phyloP scores from a whole-genome alignment of 2,113 vertebrate genomes.

The Pitta sordida region DNA sequence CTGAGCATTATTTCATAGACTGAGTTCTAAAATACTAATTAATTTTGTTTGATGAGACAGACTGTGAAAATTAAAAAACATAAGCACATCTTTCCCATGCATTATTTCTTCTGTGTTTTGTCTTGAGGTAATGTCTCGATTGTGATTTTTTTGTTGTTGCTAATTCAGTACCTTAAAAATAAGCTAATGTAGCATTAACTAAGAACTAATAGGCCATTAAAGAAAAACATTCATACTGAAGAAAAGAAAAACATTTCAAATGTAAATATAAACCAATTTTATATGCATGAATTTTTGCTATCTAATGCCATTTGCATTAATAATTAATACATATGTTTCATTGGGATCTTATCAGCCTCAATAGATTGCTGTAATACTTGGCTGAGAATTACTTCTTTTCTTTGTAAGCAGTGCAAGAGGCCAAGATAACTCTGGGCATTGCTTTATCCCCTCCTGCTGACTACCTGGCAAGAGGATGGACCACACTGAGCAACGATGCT shows the following conservation, averaged over 20 bases:
- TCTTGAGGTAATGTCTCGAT: conserved; percentile 15
- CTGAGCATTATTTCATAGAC: not conserved
- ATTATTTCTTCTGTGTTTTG: not conserved
- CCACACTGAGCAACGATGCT: not conserved
- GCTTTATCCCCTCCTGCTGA: not conserved
- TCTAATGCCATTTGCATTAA: conserved; percentile 35
- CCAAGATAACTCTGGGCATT: not conserved
- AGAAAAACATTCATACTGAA: not conserved
- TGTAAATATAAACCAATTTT: conserved; percentile 22
- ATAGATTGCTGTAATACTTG: not conserved
- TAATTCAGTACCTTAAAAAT: conserved; percentile 11
- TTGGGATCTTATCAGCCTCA: not conserved
- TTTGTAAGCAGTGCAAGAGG: not conserved
- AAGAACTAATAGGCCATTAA: conserved; percentile 37
- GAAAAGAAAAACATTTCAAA: conserved; percentile 8
- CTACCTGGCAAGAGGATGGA: not conserved
- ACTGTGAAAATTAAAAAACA: not conserved
- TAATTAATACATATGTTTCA: conserved; percentile 28
- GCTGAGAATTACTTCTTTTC: not conserved
- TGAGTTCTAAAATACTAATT: not conserved
- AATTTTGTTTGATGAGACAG: not conserved
- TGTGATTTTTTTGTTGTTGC: not conserved
- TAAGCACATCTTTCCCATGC: not conserved
- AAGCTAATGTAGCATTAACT: conserved; percentile 37
- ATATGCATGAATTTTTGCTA: not conserved